Conservation (phyloP, 2,888 invertebrate species). For the Criorhina ranunculi region DNA sequence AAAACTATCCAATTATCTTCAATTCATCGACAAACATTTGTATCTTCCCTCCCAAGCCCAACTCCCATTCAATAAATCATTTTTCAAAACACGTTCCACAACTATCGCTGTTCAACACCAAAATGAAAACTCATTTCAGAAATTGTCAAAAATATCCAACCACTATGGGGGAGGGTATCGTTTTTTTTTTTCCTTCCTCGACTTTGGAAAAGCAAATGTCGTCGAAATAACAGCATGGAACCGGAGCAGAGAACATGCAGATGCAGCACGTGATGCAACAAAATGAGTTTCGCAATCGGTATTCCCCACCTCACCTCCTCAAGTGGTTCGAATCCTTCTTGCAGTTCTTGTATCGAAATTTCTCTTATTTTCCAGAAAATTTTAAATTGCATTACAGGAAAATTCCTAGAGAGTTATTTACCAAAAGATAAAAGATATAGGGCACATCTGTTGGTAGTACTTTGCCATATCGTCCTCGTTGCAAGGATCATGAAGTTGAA, state of each 20-base stretch:
- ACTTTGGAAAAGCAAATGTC: conserved; percentile 3
- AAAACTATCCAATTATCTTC: conserved; percentile 9
- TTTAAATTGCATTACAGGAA: not conserved
- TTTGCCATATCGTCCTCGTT: not conserved
- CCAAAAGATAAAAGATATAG: not conserved
- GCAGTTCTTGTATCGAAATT: not conserved
- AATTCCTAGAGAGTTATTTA: not conserved
- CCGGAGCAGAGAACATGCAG: conserved; percentile 5
- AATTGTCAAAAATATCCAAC: conserved; percentile 38
- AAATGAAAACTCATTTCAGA: conserved; percentile 35
- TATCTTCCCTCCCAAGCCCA: not conserved
- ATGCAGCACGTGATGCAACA: conserved; percentile 22
- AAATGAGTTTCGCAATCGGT: conserved; percentile 18
- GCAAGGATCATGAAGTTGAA: not conserved
- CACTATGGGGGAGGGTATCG: not conserved
- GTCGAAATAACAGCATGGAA: not conserved
- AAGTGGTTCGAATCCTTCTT: not conserved
- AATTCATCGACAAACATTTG: not conserved
- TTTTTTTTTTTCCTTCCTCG: not conserved
- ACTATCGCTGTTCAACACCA: not conserved
- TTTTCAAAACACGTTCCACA: not conserved
- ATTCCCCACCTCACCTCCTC: not conserved
- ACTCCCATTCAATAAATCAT: not conserved
- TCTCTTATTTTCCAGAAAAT: not conserved
- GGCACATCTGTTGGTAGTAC: conserved; percentile 12